Evolutionary conservation across 2,797 vertebrate species (phyloP).

Genomic region (Taenioides sp.): DNA sequence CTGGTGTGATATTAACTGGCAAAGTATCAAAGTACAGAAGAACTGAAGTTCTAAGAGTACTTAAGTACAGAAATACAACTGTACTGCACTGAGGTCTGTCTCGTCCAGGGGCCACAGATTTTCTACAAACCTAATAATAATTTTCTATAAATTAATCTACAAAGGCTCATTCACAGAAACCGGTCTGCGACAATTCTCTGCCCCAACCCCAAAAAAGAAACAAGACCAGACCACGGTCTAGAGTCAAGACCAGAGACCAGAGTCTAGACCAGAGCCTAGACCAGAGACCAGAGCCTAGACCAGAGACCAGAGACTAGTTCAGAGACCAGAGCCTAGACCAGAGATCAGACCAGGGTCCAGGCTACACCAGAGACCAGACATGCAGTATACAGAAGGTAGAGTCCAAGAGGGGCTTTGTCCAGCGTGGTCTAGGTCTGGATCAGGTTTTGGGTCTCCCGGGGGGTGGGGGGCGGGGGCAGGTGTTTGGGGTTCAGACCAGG

Average conservation of each 20-base stretch:
- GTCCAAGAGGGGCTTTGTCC: background rate
- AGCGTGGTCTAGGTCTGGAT: background rate
- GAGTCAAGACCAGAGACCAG: too few relatives aligned
- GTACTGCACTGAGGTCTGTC: background rate
- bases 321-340: background rate
- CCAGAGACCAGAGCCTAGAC: too few relatives aligned
- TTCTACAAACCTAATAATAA: background rate
- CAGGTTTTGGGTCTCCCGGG: background rate
- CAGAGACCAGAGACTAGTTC: too few relatives aligned
- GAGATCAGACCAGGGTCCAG: background rate
- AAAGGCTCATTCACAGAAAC: conserved; percentile 3
- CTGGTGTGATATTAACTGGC: too few relatives aligned
- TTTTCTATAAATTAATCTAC: background rate
- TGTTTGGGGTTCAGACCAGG: background rate
- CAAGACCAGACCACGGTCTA: background rate
- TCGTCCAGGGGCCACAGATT: background rate
- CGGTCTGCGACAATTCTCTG: background rate
- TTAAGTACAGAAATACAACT: background rate
- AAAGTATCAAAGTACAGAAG: too few relatives aligned
- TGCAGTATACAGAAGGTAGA: background rate
- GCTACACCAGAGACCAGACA: background rate
- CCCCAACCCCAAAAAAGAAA: background rate
- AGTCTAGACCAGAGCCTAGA: too few relatives aligned
- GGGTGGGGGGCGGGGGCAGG: background rate
- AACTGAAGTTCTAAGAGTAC: background rate